Percentiles rank a stretch among this genome's conserved stretches.
Evolutionary conservation across 1,140 invertebrate species (phyloP).

Genomic region (Drosophila pseudoobscura): DNA sequence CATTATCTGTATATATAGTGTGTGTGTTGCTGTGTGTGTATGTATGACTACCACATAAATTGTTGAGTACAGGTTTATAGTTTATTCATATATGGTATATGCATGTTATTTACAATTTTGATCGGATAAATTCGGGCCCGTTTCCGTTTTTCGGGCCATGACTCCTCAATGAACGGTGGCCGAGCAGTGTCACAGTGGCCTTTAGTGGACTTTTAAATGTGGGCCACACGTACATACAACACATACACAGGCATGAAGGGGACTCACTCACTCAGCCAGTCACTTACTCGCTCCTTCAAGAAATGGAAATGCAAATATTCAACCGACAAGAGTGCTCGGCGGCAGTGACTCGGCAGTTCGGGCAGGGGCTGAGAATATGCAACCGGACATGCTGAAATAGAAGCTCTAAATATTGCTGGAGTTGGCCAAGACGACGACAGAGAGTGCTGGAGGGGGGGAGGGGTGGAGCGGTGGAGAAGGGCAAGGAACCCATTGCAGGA

Average conservation of each 20-base stretch:
- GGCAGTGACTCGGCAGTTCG: slow-evolving; percentile 63
- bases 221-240: slow-evolving; percentile 35
- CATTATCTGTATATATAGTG: too few species aligned
- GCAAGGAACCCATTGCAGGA: slow-evolving; percentile 52
- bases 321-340: slow-evolving; percentile 64
- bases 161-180: slow-evolving; percentile 24
- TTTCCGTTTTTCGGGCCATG: slow-evolving; percentile 21
- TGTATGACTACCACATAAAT: slow-evolving; percentile 37
- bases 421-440: neutral
- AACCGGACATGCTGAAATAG: slow-evolving; percentile 64
- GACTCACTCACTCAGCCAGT: neutral
- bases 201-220: slow-evolving; percentile 71
- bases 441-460: neutral
- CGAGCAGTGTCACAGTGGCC: slow-evolving; percentile 47
- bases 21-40: neutral
- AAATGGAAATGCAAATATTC: slow-evolving; percentile 76
- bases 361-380: slow-evolving; percentile 29
- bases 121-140: slow-evolving; percentile 57
- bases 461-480: too few species aligned
- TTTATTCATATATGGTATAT: slow-evolving; percentile 63
- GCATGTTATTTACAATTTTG: slow-evolving; percentile 76
- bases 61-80: slow-evolving; percentile 59
- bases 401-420: slow-evolving; percentile 25
- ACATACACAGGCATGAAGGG: too few species aligned
- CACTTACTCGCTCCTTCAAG: slow-evolving; percentile 3